Evolutionary conservation across 2,888 invertebrate species (phyloP), one percentile per base, ranked within the genome.

Genomic region (Conomelus anceps): DNA sequence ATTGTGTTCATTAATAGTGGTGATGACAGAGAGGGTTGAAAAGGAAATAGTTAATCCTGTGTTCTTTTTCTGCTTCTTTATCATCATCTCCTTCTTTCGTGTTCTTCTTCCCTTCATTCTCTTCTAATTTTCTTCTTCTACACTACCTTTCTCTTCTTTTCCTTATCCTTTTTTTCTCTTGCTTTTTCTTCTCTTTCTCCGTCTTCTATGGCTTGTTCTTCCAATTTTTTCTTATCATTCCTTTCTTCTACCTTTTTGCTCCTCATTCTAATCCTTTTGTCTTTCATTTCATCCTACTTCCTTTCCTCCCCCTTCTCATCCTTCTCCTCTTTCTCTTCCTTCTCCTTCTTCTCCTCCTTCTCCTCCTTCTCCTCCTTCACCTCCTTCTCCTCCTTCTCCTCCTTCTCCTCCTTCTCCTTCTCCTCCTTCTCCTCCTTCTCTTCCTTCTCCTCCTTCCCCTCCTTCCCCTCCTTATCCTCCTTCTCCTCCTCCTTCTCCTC

Each of bases 1-100:
- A 86, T 86, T 86, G 86, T 86, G 29, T 86, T 86, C 86, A 86
- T 86, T 86, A 86, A 86, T 26, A 26, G 29, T 23, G 22, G 86
- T n/a, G 86, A 86, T 86, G 86, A 86, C 63, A 63, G 63, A 26
- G n/a, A 63, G 17, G 34, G 17, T 13, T 34, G 13, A 1, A 17
- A 34, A 17, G 34, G 34, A 34, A 17, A n/a, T 11, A n/a, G 63
- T n/a, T 63, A 0, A 63, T n/a, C 63, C 1, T 63, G 4, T n/a
- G n/a, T n/a, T 63, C 63, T 63, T 63, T 63, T 20, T 63, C 63
- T 63, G 4, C 63, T 63, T n/a, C 20, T 63, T 63, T 20, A 63
- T 63, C 13, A 4, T 13, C 63, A n/a, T n/a, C n/a, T 63, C 63
- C 4, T 1, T 63, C n/a, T n/a, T 4, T 1, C n/a, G n/a, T 34